Conservation (phyloP, 2,113 vertebrate species). For the Charina bottae region DNA sequence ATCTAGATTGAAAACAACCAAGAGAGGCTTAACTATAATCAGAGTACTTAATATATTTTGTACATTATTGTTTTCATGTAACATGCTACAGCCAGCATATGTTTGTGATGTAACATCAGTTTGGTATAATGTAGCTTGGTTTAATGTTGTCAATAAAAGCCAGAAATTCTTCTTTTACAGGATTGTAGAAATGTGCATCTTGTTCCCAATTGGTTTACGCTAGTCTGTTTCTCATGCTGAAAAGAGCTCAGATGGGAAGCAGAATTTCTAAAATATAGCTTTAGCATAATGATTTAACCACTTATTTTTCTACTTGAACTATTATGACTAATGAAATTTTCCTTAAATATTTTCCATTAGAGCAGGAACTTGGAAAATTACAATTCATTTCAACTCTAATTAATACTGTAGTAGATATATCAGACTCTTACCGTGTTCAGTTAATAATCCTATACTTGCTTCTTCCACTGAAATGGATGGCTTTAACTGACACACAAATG, state of each 20-base stretch:
- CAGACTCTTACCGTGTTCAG: background rate
- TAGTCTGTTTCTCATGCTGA: background rate
- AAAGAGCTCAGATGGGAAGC: background rate
- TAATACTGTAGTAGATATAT: slow-evolving; percentile 2
- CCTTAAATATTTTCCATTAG: background rate
- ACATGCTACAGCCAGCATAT: background rate
- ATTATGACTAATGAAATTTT: slow-evolving; percentile 2
- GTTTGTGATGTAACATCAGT: background rate
- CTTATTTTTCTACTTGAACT: background rate
- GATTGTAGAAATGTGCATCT: background rate
- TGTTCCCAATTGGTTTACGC: background rate
- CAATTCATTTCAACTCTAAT: slow-evolving; percentile 18
- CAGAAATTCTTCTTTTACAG: background rate
- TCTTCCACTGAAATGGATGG: slow-evolving; percentile 7
- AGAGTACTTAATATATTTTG: background rate
- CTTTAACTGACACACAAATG: slow-evolving; percentile 15
- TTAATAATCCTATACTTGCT: slow-evolving; percentile 18
- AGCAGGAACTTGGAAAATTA: background rate
- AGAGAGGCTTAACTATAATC: background rate
- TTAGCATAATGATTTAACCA: background rate
- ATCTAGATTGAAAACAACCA: background rate
- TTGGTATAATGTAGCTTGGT: background rate
- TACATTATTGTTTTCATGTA: background rate
- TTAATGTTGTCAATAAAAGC: background rate
- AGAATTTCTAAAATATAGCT: background rate